Evolutionary conservation across 1,140 invertebrate species (phyloP), one percentile per base, ranked within the genome.

Genomic region (Ridgeia piscesae): DNA sequence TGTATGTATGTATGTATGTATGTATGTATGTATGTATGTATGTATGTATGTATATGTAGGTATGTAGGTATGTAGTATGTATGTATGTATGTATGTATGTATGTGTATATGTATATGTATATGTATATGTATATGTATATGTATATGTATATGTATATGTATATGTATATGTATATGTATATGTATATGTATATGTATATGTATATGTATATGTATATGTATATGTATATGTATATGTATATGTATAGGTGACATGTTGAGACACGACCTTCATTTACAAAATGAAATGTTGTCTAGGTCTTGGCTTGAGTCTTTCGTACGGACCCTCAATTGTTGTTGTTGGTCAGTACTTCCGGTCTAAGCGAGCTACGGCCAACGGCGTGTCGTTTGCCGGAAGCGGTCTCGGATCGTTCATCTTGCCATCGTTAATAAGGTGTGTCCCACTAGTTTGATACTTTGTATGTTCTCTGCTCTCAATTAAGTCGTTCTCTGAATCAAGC

Each of bases 281-380:
- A 42, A 34, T 34, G 34, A 21, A 27, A 33, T 90, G 17, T 34
- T 90, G 34, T 95, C 95, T 94, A 97, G 98, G 98, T 33, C 95
- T 98, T 31, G 98, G 98, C 11, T 98, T 98, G 94, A 98, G 98
- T 6, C 97, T 99, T 91, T 98, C 99, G 93, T 99, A 99, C 95
- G 96, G 99, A 88, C 98, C 98, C 11, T 98, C 98, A 89, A 99
- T 99, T 93, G 98, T 99, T 31, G 98, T 97, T 94, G 98, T 99
- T 1, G 98, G 98, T 14, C 97, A 97, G 92, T 99, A 99, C 96
- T 99, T 99, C 94, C 98, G 99, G 93, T 97, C 98, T 93, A 97
- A 97, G 93, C 96, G 98, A 92, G 98, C 98, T 17, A 96, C 99
- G 93, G 98, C 98, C 4, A 98, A 98, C 4, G 97, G 97, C 2